These are phyloP conservation scores for Urocolius indicus DNA, from an alignment of 2,113 vertebrate genomes.

Conservation along the genomic window DNA sequence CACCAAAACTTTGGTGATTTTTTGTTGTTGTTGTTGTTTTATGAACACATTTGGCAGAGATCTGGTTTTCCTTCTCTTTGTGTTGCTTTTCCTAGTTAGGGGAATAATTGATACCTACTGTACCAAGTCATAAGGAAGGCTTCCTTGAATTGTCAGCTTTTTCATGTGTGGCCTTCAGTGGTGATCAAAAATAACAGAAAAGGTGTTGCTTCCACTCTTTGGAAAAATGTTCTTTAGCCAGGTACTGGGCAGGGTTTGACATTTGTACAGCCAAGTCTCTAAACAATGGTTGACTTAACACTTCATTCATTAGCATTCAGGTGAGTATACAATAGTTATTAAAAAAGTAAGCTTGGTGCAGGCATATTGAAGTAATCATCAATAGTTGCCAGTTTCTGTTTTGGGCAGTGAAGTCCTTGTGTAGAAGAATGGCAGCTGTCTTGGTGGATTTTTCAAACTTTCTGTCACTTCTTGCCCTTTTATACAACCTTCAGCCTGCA, in stretches of 20 bases:
- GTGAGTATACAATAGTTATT: background rate
- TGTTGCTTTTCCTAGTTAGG: constrained; percentile 33
- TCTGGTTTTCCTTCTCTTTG: background rate
- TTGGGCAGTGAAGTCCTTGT: background rate
- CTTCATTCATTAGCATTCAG: background rate
- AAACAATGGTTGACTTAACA: background rate
- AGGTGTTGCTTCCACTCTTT: background rate
- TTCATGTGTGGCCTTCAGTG: constrained; percentile 1
- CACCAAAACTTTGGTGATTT: constrained; percentile 49
- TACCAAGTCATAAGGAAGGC: constrained; percentile 24
- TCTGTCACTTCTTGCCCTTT: background rate
- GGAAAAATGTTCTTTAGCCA: background rate
- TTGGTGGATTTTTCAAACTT: background rate
- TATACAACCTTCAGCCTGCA: background rate
- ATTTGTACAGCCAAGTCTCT: background rate
- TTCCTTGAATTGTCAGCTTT: constrained; percentile 50
- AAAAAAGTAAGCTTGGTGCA: background rate
- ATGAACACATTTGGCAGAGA: constrained; percentile 21
- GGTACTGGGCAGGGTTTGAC: background rate
- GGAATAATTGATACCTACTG: constrained; percentile 57
- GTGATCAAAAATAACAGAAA: constrained; percentile 18
- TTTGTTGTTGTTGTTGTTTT: background rate
- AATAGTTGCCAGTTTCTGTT: background rate
- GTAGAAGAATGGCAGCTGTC: background rate
- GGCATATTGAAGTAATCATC: background rate